Percentiles rank a stretch among this genome's conserved stretches.
Conservation (phyloP, 2,888 invertebrate species). For the Noctua fimbriata region DNA sequence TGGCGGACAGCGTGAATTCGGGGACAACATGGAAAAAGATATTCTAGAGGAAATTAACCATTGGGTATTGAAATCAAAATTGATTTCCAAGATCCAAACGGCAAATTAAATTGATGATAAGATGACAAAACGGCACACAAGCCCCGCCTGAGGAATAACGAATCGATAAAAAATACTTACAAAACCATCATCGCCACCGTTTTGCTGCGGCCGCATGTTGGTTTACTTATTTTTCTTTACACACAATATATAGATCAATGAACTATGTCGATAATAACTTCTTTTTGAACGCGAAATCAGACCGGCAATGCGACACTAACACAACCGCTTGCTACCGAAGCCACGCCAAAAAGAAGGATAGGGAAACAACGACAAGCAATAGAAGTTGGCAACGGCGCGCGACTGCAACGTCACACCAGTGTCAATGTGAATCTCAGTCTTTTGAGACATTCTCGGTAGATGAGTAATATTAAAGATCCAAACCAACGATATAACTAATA, state of each 20-base stretch:
- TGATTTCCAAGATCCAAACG: neutral
- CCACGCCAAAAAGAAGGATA: conserved; percentile 86
- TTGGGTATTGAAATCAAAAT: fast-evolving
- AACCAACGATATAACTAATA: too few relatives aligned
- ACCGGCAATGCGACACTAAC: conserved; percentile 24
- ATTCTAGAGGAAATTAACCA: neutral
- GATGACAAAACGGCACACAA: neutral
- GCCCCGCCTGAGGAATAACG: neutral
- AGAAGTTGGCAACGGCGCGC: neutral
- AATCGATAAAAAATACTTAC: conserved; percentile 77
- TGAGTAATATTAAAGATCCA: neutral
- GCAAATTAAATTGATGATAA: neutral
- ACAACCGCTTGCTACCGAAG: conserved; percentile 75
- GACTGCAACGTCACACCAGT: conserved; percentile 9
- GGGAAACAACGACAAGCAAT: conserved; percentile 42
- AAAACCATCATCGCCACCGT: conserved; percentile 88
- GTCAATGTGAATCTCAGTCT: conserved; percentile 24
- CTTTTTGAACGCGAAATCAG: conserved; percentile 61
- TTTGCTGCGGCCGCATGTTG: conserved; percentile 87
- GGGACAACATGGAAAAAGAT: neutral
- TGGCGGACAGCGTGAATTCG: conserved; percentile 79
- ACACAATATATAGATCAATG: conserved; percentile 9
- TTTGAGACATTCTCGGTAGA: conserved; percentile 23
- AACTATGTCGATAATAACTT: neutral
- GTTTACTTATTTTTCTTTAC: neutral